These are phyloP conservation scores for Neelides sp. DNA, from an alignment of 1,140 invertebrate species.

Conservation along the genomic window DNA sequence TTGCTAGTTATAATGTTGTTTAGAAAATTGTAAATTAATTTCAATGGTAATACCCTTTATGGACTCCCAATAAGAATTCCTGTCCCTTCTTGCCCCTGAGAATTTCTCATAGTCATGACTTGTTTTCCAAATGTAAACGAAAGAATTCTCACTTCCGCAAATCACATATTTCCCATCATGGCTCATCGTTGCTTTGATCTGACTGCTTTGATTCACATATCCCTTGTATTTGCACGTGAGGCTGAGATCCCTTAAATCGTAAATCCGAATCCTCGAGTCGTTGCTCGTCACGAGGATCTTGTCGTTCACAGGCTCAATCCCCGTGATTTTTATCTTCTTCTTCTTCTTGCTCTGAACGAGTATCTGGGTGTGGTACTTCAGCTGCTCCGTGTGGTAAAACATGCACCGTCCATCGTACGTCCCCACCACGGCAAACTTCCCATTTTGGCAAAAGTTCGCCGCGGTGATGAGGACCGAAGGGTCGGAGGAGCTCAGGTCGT, in stretches of 20 bases:
- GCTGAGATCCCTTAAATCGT: conserved; percentile 89
- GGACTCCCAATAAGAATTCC: conserved; percentile 96
- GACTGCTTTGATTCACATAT: conserved; percentile 80
- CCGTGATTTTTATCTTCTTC: conserved; percentile 88
- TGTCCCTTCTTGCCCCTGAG: conserved; percentile 78
- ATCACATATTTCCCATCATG: conserved; percentile 95
- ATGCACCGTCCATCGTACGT: conserved; percentile 95
- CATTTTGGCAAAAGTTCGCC: conserved; percentile 91
- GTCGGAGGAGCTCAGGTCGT: too few species aligned
- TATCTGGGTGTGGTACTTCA: conserved; percentile 97
- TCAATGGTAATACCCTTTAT: conserved; percentile 53
- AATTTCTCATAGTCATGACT: conserved; percentile 93
- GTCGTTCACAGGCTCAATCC: conserved; percentile 92
- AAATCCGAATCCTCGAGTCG: conserved; percentile 89
- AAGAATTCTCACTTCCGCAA: conserved; percentile 95
- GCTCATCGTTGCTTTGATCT: conserved; percentile 84
- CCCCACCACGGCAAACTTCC: conserved; percentile 95
- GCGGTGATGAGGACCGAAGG: conserved; percentile 91
- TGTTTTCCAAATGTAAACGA: conserved; percentile 89
- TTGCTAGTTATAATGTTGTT: conserved; percentile 1
- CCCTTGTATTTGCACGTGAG: conserved; percentile 94
- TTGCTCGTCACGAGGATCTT: conserved; percentile 97
- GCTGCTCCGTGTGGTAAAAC: conserved; percentile 94
- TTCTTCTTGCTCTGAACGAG: conserved; percentile 89
- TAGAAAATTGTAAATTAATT: not conserved